These are phyloP conservation scores for Drosophila kanapiae DNA, from an alignment of 1,140 invertebrate genomes.

Conservation along the genomic window DNA sequence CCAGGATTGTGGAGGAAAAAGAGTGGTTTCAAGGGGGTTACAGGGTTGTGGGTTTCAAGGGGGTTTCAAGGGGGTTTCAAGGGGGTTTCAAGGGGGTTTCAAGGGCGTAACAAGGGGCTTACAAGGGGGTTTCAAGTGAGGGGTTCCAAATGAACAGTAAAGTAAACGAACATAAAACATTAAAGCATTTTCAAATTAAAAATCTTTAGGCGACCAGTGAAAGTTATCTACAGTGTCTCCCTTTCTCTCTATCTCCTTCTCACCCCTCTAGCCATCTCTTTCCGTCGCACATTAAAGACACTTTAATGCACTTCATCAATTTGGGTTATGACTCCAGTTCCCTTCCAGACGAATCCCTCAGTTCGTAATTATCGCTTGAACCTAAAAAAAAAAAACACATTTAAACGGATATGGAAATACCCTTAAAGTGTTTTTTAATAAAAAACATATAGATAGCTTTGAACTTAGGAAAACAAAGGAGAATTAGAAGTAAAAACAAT, in stretches of 20 bases:
- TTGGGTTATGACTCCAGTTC: conserved; percentile 66
- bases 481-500: background rate
- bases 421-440: background rate
- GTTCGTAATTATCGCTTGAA: conserved; percentile 53
- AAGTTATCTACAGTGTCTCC: background rate
- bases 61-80: background rate
- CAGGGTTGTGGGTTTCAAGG: background rate
- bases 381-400: background rate
- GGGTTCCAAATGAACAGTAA: conserved; percentile 37
- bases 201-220: conserved; percentile 25
- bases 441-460: too few relatives aligned
- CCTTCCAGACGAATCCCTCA: conserved; percentile 46
- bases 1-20: conserved; percentile 1
- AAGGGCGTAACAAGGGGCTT: background rate
- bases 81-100: background rate
- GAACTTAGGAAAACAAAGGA: background rate
- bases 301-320: conserved; percentile 80
- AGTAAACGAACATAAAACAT: conserved; percentile 47
- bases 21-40: conserved; percentile 9
- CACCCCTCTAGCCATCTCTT: background rate
- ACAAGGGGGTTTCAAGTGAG: background rate
- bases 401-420: background rate
- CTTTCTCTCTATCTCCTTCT: background rate
- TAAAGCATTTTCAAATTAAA: conserved; percentile 68
- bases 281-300: conserved; percentile 68